These are phyloP conservation scores for Caenorhabditis plicata DNA, from an alignment of 2,888 invertebrate genomes.

Conservation along the genomic window DNA sequence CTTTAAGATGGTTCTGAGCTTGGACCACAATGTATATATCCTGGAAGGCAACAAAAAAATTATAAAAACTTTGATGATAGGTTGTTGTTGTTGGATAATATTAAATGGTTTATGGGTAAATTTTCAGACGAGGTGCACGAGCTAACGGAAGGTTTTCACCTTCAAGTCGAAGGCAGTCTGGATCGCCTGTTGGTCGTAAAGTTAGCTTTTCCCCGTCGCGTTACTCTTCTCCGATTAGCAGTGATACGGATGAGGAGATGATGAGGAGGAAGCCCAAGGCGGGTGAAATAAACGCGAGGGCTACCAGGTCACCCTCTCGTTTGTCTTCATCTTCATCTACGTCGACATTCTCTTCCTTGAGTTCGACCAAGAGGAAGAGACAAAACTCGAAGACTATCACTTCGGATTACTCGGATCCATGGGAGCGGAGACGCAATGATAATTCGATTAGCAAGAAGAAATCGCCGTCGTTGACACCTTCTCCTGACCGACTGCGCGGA, in stretches of 20 bases:
- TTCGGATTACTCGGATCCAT: not conserved
- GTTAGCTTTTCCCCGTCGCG: constrained; percentile 13
- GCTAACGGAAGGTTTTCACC: no score
- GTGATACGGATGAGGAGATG: constrained; percentile 32
- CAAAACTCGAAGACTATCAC: not conserved
- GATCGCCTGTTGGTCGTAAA: constrained; percentile 1
- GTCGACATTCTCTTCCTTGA: not conserved
- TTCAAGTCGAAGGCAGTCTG: not conserved
- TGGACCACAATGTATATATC: not conserved
- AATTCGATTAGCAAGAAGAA: not conserved
- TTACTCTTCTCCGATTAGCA: constrained; percentile 22
- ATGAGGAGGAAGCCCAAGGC: constrained; percentile 10
- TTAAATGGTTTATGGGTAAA: no score
- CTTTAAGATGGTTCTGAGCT: no score
- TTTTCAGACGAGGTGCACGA: no score
- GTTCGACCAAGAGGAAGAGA: not conserved
- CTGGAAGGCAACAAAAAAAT: no score
- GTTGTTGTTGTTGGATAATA: no score
- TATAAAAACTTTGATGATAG: no score
- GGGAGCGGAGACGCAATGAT: not conserved
- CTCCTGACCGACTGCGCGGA: not conserved
- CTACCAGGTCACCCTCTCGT: not conserved
- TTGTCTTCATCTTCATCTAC: not conserved
- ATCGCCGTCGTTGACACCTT: not conserved
- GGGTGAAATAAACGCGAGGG: not conserved